Percentiles rank a stretch among this genome's conserved stretches.
Evolutionary conservation across 2,113 vertebrate genomes (phyloP).

Genomic region (Myotis lucifugus): DNA sequence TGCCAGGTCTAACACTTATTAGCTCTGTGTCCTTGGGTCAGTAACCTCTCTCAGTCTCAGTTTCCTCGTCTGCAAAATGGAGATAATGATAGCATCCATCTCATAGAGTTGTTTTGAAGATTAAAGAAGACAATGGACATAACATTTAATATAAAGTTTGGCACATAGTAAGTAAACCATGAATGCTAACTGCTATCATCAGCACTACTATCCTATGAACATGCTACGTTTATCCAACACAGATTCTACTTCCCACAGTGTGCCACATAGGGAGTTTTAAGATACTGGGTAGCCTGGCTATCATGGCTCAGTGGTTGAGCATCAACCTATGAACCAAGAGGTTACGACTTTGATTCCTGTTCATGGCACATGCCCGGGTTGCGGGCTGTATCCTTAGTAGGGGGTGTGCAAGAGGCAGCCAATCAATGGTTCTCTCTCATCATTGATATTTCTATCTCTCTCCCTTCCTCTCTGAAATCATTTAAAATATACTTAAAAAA

Average conservation of each 20-base stretch:
- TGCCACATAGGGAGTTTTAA: not conserved
- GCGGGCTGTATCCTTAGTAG: too few species aligned
- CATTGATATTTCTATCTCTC: too few species aligned
- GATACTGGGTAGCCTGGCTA: not conserved
- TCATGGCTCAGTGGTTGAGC: too few species aligned
- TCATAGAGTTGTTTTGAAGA: not conserved
- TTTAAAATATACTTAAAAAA: too few species aligned
- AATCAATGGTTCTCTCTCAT: too few species aligned
- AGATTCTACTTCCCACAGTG: slow-evolving; percentile 13
- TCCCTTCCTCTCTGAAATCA: too few species aligned
- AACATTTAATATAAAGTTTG: not conserved
- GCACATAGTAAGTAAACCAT: not conserved
- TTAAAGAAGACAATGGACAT: slow-evolving; percentile 6
- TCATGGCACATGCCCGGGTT: too few species aligned
- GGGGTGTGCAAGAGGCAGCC: too few species aligned
- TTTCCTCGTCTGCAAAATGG: slow-evolving; percentile 32
- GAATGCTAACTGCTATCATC: not conserved
- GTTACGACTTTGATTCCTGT: too few species aligned
- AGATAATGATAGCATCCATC: not conserved
- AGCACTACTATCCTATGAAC: not conserved
- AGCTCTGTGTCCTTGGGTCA: not conserved
- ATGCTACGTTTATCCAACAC: not conserved
- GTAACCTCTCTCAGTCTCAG: slow-evolving; percentile 1
- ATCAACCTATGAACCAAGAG: too few species aligned
- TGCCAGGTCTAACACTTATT: not conserved